Evolutionary conservation across 2,113 vertebrate species (phyloP).

Genomic region (Petromus typicus): DNA sequence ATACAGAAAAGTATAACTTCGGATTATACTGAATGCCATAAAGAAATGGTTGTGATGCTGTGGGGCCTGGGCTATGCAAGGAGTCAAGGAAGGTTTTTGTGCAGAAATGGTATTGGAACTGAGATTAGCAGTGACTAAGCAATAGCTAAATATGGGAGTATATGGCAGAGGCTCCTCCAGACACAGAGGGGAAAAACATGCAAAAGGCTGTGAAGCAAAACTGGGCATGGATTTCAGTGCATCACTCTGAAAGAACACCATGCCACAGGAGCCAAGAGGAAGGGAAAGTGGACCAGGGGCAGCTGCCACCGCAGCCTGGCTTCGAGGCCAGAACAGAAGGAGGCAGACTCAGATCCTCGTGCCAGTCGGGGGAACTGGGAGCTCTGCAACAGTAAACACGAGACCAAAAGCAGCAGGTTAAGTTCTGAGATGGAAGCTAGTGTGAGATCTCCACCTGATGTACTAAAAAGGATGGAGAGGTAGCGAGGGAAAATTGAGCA

Average conservation of each 20-base stretch:
- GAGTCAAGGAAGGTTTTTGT: neutral
- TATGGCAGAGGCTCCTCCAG: neutral
- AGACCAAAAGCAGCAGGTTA: neutral
- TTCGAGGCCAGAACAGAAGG: neutral
- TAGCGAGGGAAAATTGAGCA: neutral
- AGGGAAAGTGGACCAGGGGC: neutral
- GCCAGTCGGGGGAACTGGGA: neutral
- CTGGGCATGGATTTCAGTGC: neutral
- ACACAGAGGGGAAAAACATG: neutral
- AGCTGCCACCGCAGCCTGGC: neutral
- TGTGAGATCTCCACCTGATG: neutral
- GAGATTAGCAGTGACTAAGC: slow-evolving; percentile 19
- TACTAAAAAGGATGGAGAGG: neutral
- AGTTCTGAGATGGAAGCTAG: neutral
- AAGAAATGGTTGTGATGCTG: neutral
- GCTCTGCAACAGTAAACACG: neutral
- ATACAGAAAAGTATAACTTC: neutral
- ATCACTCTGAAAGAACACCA: neutral
- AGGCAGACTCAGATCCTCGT: neutral
- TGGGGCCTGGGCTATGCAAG: neutral
- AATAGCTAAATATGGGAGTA: neutral
- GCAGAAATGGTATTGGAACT: neutral
- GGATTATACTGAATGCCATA: neutral
- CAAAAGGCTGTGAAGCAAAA: neutral
- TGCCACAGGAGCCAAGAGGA: neutral